Percentiles rank a stretch among this genome's conserved stretches.
Conservation (phyloP, 1,140 invertebrate species). For the Lamellibrachia luymesi region DNA sequence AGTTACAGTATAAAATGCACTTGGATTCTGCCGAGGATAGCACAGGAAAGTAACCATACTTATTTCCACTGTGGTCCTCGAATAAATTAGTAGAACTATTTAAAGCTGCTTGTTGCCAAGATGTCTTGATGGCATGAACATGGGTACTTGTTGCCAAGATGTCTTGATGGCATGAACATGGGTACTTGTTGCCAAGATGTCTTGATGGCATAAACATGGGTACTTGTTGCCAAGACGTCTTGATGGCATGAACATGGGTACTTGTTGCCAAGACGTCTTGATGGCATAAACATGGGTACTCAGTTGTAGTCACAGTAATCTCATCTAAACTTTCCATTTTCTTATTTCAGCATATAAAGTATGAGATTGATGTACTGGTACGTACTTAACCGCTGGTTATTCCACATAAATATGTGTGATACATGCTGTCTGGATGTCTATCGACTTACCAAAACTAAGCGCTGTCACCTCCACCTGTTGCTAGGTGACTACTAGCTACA, state of each 20-base stretch:
- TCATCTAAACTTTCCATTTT: background rate
- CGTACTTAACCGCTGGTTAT: background rate
- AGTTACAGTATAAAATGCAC: no score
- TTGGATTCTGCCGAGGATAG: no score
- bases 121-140: no score
- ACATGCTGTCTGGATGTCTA: background rate
- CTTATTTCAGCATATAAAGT: background rate
- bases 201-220: background rate
- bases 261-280: background rate
- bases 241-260: background rate
- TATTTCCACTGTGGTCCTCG: no score
- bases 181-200: background rate
- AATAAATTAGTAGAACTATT: no score
- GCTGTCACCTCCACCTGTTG: background rate
- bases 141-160: no score
- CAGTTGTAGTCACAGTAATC: no score
- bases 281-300: no score
- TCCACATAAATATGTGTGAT: background rate
- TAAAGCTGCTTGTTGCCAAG: no score
- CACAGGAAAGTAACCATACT: no score
- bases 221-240: background rate
- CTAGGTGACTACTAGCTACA: background rate
- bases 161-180: no score
- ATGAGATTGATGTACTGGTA: background rate
- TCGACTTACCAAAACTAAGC: background rate